These are phyloP conservation scores for Drosophila kanapiae DNA, from an alignment of 1,140 invertebrate genomes.

Conservation along the genomic window DNA sequence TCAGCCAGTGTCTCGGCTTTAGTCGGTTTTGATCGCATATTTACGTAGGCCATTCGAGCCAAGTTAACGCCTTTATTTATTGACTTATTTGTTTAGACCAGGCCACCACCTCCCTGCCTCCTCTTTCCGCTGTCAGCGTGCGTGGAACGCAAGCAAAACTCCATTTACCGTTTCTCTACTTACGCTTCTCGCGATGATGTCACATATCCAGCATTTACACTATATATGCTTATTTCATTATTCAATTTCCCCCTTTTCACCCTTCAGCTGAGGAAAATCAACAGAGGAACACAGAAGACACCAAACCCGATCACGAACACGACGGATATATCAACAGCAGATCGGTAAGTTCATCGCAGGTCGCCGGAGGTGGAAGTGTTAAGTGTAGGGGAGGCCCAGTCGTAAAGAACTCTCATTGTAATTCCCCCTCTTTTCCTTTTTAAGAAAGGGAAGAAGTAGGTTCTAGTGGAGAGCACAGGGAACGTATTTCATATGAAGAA, in stretches of 20 bases:
- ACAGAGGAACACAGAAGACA: constrained; percentile 9
- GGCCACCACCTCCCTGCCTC: constrained; percentile 16
- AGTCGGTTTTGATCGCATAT: constrained; percentile 72
- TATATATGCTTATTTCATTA: constrained; percentile 9
- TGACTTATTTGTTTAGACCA: constrained; percentile 77
- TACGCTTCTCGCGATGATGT: constrained; percentile 64
- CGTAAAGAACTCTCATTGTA: neutral
- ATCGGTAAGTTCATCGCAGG: constrained; percentile 41
- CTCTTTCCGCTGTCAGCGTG: constrained; percentile 16
- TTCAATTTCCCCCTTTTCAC: constrained; percentile 4
- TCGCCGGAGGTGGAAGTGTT: constrained; percentile 9
- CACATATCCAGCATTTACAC: constrained; percentile 32
- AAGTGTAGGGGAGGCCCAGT: constrained; percentile 4
- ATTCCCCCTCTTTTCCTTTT: neutral
- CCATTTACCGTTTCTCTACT: constrained; percentile 72
- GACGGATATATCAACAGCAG: constrained; percentile 22
- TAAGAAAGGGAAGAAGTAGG: neutral
- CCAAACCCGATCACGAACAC: constrained; percentile 13
- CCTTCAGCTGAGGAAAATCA: constrained; percentile 18
- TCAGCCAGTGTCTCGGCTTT: constrained; percentile 16
- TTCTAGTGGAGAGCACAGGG: neutral
- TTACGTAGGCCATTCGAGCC: constrained; percentile 78
- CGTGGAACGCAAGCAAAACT: constrained; percentile 69
- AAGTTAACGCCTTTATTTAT: constrained; percentile 82
- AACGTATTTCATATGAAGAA: too few species aligned